Evolutionary conservation across 2,797 vertebrate species (phyloP), one percentile per base, ranked within the genome.

Genomic region (Meriones psammophilus): DNA sequence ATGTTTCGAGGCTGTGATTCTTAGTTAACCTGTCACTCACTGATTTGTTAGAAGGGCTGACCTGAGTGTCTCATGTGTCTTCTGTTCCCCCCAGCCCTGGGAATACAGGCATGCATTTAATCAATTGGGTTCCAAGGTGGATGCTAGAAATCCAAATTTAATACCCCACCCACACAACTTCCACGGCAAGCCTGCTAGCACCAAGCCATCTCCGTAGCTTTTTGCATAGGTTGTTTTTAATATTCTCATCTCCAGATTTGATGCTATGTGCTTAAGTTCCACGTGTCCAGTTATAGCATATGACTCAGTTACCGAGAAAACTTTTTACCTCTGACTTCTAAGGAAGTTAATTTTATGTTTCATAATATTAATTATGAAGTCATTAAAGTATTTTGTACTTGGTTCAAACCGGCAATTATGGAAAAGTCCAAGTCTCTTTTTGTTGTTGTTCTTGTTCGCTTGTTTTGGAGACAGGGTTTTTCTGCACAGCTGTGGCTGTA

Each of bases 291-390:
- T 5, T 60, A 46, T 1, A 56, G 8, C n/a, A 66, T 17, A 8
- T 74, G 77, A 13, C 42, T 92, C 7, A 81, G n/a, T 8, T 95
- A 20, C 36, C 81, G 56, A 64, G 8, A 13, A 13, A 74, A 26
- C 64, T 14, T 28, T 85, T 85, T 33, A 8, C 28, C 12, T 93
- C n/a, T 50, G 9, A 90, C 79, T 95, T 93, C 56, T 91, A 26
- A 80, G 13, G 46, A 95, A 93, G 33, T 89, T 94, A 88, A 50
- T 79, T 91, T 91, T 81, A 89, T 83, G 79, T 95, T 94, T 78
- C n/a, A 42, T 58, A 89, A 74, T 77, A 88, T 84, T 20, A 42
- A 22, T 94, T 96, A 73, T 80, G 12, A 95, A 84, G 15, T 36
- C 85, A 18, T 36, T 3, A 69, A 28, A 9, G 60, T 46, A 89